Evolutionary conservation across 2,797 vertebrate genomes (phyloP), one percentile per base, ranked within the genome.

Genomic region (Spondyliosoma cantharus): DNA sequence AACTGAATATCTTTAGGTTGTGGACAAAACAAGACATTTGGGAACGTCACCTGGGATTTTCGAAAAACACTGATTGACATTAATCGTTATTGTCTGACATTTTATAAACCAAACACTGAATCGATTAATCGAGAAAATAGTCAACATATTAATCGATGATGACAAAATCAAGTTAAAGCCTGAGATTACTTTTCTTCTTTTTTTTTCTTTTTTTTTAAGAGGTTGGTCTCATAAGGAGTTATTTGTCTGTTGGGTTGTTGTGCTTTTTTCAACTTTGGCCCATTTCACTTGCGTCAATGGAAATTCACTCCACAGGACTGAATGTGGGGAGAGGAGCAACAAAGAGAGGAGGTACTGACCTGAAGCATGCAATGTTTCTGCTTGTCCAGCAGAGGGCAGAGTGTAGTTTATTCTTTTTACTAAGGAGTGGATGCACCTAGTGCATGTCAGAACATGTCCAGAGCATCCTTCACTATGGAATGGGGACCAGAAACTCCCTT

Each of bases 371-470:
- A 7, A 1, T 0, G 63, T 11, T 8, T 32, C 16, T 13, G 53
- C n/a, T 58, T 25, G 42, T 70, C 92, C 96, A 94, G 87, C 93
- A 96, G 95, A 88, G 94, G 94, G 95, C 95, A 93, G 90, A 65
- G 62, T 76, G 52, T 16, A 3, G 14, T 37, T 53, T 29, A 0
- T 7, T 12, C 27, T 22, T 57, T 17, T 14, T 3, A n/a, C 63
- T 4, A 16, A n/a, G 45, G 12, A 16, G 78, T 54, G 46, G 81
- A 87, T 76, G 66, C 64, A 48, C 70, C 74, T 54, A 45, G 75
- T 90, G 68, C 93, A 93, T 94, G 93, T 95, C 93, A 78, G 91
- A 95, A 94, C 95, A 94, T 95, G 94, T 96, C 93, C 92, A 79
- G 63, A 81, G 78, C 87, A 82, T 87, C 79, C 56, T 62, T 64